Percentiles rank a stretch among this genome's conserved stretches.
Evolutionary conservation across 64 coral and sea anemone species (phyloP).

Genomic region (Anthopleura sola): DNA sequence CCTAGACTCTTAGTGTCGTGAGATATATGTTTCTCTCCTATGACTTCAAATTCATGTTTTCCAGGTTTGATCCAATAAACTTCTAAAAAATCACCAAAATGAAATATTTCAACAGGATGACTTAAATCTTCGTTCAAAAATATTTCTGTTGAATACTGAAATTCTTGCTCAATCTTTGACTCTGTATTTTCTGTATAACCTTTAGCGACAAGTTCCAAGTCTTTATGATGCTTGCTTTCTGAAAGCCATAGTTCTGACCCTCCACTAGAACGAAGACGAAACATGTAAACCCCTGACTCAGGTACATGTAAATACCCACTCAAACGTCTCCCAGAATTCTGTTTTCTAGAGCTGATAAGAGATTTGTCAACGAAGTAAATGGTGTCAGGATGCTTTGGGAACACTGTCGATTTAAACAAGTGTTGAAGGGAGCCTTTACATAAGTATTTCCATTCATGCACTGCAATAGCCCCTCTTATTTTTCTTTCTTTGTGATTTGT

Average conservation of each 20-base stretch:
- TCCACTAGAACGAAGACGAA: conserved; percentile 40
- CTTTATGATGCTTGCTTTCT: background rate
- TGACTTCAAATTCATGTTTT: conserved; percentile 18
- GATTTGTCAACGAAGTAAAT: background rate
- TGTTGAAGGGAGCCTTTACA: conserved; percentile 26
- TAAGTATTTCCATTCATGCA: conserved; percentile 29
- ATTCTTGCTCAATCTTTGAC: background rate
- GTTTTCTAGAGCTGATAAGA: background rate
- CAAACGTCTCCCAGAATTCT: conserved; percentile 28
- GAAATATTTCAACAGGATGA: conserved; percentile 43
- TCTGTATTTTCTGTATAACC: background rate
- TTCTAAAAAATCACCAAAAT: conserved; percentile 42
- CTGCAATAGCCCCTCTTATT: conserved; percentile 10
- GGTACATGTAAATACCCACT: conserved; percentile 31
- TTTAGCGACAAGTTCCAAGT: conserved; percentile 14
- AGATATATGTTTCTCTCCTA: conserved; percentile 30
- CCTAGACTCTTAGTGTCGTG: background rate
- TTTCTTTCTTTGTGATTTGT: background rate
- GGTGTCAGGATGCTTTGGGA: conserved; percentile 35
- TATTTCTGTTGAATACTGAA: background rate
- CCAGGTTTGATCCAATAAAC: conserved; percentile 48
- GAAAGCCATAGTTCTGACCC: conserved; percentile 53
- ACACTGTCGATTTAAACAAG: conserved; percentile 28
- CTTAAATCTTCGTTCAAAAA: background rate
- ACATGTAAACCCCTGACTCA: conserved; percentile 46